Evolutionary conservation across 2,797 vertebrate species (phyloP), one percentile per base, ranked within the genome.

Genomic region (Cossypha polioptera): DNA sequence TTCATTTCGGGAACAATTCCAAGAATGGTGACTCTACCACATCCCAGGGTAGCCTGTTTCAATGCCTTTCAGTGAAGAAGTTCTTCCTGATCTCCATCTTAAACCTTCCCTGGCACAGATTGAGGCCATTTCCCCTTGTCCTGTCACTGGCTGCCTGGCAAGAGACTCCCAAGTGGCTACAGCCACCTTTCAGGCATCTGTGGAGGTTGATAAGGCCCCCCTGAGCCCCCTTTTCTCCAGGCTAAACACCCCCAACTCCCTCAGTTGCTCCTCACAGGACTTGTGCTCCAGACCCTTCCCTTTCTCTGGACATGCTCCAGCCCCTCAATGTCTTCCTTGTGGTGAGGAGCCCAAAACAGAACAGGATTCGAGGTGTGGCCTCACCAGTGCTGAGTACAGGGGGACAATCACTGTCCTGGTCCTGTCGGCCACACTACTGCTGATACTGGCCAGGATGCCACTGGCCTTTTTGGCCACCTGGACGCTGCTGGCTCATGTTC

Each of bases 261-360:
- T 62, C 24, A 38, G 54, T 10, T 1, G 2, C 29, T 53, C 11
- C 19, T 33, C 38, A 61, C 7, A 7, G 7, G 11, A 16, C 24
- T 8, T 40, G 47, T 16, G 24, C 24, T 53, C 16, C 47, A 17
- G 54, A 61, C 2, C 7, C 11, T 47, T 25, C 7, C 36, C 13
- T 13, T 38, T 14, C 33, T 47, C 38, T 25, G 47, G 24, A 68
- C 13, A 4, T 0, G 0, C 24, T 40, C 20, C 47, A 59, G 16
- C 12, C 36, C 36, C 36, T 38, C 36, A 38, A 38, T 38, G 36
- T 38, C 36, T 38, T 38, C 36, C 36, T 38, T 38, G 36, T 38
- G 36, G 36, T 38, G 36, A 38, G 36, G 36, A 38, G 36, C 36
- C 36, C 36, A 12, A 5, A 38, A 38, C 36, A 11, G 36, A 36